Evolutionary conservation across 2,113 vertebrate species (phyloP).

Genomic region (Elanus axillaris): DNA sequence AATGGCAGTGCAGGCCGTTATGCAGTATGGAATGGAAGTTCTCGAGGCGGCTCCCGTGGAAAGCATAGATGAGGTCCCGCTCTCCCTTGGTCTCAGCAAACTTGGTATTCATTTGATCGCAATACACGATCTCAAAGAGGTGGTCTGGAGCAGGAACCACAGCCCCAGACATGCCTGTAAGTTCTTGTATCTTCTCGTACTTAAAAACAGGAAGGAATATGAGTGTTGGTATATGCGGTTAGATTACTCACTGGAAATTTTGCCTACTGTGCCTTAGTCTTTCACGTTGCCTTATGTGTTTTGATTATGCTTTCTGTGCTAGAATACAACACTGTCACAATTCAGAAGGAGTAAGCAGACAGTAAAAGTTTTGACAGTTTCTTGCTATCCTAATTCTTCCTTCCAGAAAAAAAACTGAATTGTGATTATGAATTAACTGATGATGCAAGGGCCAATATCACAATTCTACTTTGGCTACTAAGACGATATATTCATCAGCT

Average conservation of each 20-base stretch:
- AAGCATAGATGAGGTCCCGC: constrained; percentile 89
- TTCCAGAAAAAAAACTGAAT: neutral
- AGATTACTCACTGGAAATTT: neutral
- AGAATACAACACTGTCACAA: neutral
- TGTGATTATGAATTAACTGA: neutral
- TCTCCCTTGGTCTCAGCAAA: constrained; percentile 87
- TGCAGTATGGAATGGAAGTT: constrained; percentile 98
- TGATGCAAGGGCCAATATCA: neutral
- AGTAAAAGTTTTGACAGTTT: neutral
- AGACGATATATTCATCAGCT: neutral
- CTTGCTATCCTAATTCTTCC: neutral
- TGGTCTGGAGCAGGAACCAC: constrained; percentile 85
- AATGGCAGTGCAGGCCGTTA: constrained; percentile 93
- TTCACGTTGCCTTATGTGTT: neutral
- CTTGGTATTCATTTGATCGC: constrained; percentile 82
- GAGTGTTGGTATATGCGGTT: neutral
- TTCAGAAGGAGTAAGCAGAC: neutral
- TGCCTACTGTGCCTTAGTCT: neutral
- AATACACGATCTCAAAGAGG: constrained; percentile 92
- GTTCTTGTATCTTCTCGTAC: constrained; percentile 86
- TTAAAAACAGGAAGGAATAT: constrained; percentile 58
- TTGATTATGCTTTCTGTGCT: neutral
- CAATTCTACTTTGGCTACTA: neutral
- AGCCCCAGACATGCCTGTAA: constrained; percentile 77
- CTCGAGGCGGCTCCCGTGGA: constrained; percentile 94